Conservation (phyloP, 2,888 invertebrate species). For the Cantharis rufa region DNA sequence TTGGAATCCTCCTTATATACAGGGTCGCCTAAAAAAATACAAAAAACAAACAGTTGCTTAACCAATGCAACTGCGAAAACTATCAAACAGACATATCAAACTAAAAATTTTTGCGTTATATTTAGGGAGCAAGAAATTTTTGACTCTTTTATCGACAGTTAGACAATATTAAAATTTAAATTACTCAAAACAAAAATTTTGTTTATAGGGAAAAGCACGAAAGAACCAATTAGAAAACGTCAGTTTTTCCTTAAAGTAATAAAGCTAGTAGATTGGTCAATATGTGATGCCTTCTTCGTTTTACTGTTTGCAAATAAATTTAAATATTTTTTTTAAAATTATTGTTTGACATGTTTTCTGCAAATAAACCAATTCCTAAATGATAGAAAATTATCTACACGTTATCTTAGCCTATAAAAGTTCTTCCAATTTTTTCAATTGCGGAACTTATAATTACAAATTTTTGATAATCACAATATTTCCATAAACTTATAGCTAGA, state of each 20-base stretch:
- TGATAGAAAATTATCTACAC: neutral
- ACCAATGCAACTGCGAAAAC: neutral
- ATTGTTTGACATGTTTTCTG: neutral
- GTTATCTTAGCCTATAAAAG: neutral
- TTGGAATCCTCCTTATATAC: neutral
- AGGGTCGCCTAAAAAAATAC: neutral
- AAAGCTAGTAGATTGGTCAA: neutral
- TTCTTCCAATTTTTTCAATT: neutral
- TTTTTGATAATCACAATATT: neutral
- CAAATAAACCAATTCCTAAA: neutral
- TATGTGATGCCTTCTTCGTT: neutral
- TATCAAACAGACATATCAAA: neutral
- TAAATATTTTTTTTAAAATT: no score
- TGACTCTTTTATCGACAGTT: no score
- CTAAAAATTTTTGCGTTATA: neutral
- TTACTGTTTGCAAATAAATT: no score
- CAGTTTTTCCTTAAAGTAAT: neutral
- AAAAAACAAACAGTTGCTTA: neutral
- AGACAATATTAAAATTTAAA: no score
- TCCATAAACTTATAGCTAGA: neutral
- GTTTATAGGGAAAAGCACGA: no score
- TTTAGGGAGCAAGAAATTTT: no score
- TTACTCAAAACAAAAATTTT: no score
- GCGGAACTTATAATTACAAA: neutral
- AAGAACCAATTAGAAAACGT: neutral